Conservation (phyloP, 2,888 invertebrate genomes). For the Nomada fucata region DNA sequence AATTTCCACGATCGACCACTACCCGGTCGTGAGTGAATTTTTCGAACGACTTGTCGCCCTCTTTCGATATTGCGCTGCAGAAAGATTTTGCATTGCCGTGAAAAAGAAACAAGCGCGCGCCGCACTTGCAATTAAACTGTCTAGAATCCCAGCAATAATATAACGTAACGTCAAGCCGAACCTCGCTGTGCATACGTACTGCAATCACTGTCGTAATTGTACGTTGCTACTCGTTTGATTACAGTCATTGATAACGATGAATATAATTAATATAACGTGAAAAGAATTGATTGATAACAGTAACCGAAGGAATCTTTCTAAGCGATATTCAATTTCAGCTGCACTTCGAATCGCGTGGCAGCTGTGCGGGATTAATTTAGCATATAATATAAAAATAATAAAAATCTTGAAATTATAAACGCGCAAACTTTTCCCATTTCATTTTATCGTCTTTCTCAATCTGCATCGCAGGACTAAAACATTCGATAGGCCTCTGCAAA, state of each 20-base stretch:
- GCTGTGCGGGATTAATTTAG: not conserved
- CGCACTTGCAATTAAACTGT: not conserved
- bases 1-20: conserved; percentile 5
- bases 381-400: not conserved
- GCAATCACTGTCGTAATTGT: not conserved
- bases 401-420: not conserved
- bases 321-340: not conserved
- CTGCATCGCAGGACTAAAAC: too few relatives aligned
- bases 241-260: not conserved
- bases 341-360: too few relatives aligned
- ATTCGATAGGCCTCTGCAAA: too few relatives aligned
- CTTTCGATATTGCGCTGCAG: not conserved
- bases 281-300: conserved; percentile 1
- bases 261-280: not conserved
- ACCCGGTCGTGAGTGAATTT: not conserved
- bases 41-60: not conserved
- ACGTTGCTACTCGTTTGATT: not conserved
- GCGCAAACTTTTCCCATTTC: not conserved
- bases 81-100: not conserved
- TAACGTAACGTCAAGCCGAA: not conserved
- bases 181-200: not conserved
- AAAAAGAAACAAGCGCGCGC: not conserved
- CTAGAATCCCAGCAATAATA: not conserved
- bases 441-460: too few relatives aligned
- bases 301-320: not conserved